Conservation (phyloP, 2,888 invertebrate genomes). For the Drosophila anomelani region DNA sequence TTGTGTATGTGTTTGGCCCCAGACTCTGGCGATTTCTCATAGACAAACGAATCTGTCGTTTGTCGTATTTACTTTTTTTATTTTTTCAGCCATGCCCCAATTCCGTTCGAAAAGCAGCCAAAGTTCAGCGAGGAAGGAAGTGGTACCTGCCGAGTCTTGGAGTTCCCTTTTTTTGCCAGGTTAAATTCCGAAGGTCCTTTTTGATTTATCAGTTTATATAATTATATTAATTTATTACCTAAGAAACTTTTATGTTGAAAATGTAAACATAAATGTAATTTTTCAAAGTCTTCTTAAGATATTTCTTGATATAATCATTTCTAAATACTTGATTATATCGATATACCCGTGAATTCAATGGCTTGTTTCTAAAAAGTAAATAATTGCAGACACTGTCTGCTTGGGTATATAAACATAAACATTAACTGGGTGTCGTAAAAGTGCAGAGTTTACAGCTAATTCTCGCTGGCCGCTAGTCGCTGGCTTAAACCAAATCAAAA, state of each 20-base stretch:
- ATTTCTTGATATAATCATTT: background rate
- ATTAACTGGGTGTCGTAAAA: slow-evolving; percentile 36
- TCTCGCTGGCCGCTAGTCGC: slow-evolving; percentile 8
- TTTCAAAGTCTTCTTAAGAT: background rate
- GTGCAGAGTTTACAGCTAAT: slow-evolving; percentile 56
- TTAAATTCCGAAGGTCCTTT: background rate
- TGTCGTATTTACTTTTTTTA: slow-evolving; percentile 7
- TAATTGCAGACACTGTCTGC: background rate
- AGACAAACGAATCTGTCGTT: slow-evolving; percentile 20
- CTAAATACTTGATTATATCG: background rate
- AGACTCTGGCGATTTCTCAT: slow-evolving; percentile 10
- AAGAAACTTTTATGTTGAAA: too few relatives aligned
- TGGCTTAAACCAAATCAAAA: slow-evolving; percentile 9
- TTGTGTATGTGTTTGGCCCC: background rate
- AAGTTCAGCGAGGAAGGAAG: slow-evolving; percentile 36
- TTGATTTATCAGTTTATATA: too few relatives aligned
- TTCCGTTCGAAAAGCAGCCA: slow-evolving; percentile 46
- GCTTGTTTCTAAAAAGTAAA: too few relatives aligned
- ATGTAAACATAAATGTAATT: background rate
- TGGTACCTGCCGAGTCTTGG: background rate
- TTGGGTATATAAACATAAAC: slow-evolving; percentile 35
- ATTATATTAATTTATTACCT: too few relatives aligned
- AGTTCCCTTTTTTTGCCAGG: background rate
- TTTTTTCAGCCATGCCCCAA: slow-evolving; percentile 52
- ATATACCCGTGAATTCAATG: background rate